Conservation (phyloP, 2,888 invertebrate species). For the Sesia bembeciformis region DNA sequence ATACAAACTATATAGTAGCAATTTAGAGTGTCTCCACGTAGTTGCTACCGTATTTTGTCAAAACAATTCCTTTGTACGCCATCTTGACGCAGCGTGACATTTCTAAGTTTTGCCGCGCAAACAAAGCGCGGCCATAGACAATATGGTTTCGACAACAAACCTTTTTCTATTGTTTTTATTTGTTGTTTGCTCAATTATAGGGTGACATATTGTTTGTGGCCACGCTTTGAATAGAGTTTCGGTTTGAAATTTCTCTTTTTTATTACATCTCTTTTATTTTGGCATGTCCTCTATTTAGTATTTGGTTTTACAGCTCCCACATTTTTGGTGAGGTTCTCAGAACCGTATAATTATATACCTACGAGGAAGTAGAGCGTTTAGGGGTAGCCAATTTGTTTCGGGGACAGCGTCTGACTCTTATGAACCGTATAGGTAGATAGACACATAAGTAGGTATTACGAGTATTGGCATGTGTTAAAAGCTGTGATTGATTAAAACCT, state of each 20-base stretch:
- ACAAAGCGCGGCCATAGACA: slow-evolving; percentile 21
- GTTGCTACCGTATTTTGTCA: slow-evolving; percentile 23
- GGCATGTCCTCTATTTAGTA: slow-evolving; percentile 18
- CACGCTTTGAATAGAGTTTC: slow-evolving; percentile 24
- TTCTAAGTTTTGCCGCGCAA: slow-evolving; percentile 57
- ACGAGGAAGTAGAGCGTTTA: no score
- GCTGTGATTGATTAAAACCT: no score
- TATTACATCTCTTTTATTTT: slow-evolving; percentile 42
- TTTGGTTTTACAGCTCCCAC: slow-evolving; percentile 56
- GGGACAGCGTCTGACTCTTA: no score
- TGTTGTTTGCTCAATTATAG: slow-evolving; percentile 68
- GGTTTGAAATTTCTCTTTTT: slow-evolving; percentile 18
- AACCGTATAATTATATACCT: background rate
- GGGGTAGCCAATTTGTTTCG: no score
- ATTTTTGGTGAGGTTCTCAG: slow-evolving; percentile 27
- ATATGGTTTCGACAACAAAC: slow-evolving; percentile 18
- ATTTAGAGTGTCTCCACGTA: background rate
- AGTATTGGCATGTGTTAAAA: no score
- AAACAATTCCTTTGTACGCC: slow-evolving; percentile 24
- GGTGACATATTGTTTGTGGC: slow-evolving; percentile 44
- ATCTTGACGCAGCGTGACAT: slow-evolving; percentile 47
- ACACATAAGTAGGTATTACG: no score
- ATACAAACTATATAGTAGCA: no score
- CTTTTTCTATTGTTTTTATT: slow-evolving; percentile 34
- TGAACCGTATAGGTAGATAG: no score